Percentiles rank a stretch among this genome's conserved stretches.
phyloP scores from a whole-genome alignment of 2,888 invertebrate genomes.

The Dione vanillae region DNA sequence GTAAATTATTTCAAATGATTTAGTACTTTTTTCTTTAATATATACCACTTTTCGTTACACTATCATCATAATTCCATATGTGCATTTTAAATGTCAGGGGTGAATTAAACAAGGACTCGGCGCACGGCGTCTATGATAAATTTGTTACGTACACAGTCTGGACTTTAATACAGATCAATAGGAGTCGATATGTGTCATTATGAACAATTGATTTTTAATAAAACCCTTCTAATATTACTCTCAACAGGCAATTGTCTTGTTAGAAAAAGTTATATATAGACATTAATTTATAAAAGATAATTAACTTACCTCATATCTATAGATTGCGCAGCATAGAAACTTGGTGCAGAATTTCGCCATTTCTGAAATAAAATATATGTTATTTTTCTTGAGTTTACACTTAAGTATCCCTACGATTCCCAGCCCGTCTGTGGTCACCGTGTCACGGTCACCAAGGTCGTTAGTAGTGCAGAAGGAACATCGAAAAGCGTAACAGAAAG shows the following conservation, averaged over 20 bases:
- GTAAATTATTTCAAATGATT: too few species aligned
- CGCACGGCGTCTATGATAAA: slow-evolving; percentile 59
- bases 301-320: slow-evolving; percentile 73
- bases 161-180: slow-evolving; percentile 76
- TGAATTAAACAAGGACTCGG: slow-evolving; percentile 62
- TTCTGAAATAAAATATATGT: slow-evolving; percentile 66
- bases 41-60: not conserved
- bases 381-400: not conserved
- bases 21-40: not conserved
- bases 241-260: slow-evolving; percentile 22
- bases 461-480: slow-evolving; percentile 20
- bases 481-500: slow-evolving; percentile 54
- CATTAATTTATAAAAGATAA: not conserved
- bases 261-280: slow-evolving; percentile 25
- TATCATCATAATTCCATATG: slow-evolving; percentile 17
- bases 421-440: slow-evolving; percentile 11
- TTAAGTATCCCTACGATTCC: not conserved
- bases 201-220: slow-evolving; percentile 66
- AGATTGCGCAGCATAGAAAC: slow-evolving; percentile 76
- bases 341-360: slow-evolving; percentile 79
- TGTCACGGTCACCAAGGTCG: slow-evolving; percentile 19
- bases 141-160: slow-evolving; percentile 46
- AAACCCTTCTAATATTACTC: slow-evolving; percentile 44
- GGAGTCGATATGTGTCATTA: slow-evolving; percentile 69
- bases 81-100: slow-evolving; percentile 63